A percentile compares a stretch with the other conserved stretches of the same genome.
These are phyloP conservation scores for Whitmania pigra DNA, from an alignment of 1,140 invertebrate genomes.

Conservation along the genomic window DNA sequence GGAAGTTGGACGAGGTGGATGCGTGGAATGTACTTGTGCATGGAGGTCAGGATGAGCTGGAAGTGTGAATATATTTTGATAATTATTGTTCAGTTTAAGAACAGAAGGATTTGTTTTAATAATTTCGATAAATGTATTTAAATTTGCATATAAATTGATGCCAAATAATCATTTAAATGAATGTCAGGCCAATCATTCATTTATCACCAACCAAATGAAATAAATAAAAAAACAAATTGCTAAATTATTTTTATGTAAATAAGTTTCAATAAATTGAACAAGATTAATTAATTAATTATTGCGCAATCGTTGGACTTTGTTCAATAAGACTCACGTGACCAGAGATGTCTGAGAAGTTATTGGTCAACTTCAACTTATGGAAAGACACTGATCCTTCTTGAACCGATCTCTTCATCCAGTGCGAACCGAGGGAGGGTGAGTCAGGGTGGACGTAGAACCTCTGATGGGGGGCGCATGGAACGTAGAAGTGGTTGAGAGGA, in stretches of 20 bases:
- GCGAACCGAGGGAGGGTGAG: slow-evolving; percentile 78
- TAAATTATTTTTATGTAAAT: neutral
- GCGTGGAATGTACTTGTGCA: slow-evolving; percentile 99
- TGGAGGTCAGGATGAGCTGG: slow-evolving; percentile 94
- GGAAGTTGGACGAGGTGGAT: slow-evolving; percentile 82
- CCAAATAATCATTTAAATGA: too few species aligned
- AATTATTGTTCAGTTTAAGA: too few species aligned
- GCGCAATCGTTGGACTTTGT: neutral
- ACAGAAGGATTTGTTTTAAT: too few species aligned
- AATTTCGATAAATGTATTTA: too few species aligned
- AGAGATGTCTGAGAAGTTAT: slow-evolving; percentile 94
- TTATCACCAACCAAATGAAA: too few species aligned
- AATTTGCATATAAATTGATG: too few species aligned
- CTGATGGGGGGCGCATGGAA: too few species aligned
- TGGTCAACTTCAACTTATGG: slow-evolving; percentile 96
- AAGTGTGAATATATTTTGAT: neutral
- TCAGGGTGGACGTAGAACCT: slow-evolving; percentile 93
- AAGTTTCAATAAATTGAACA: neutral
- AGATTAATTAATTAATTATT: neutral
- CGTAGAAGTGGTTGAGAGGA: too few species aligned
- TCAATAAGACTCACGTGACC: slow-evolving; percentile 52
- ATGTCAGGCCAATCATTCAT: too few species aligned
- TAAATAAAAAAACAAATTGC: too few species aligned
- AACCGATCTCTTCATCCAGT: slow-evolving; percentile 72
- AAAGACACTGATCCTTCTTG: slow-evolving; percentile 75